Conservation (phyloP, 2,888 invertebrate genomes). For the Carcina quercana region DNA sequence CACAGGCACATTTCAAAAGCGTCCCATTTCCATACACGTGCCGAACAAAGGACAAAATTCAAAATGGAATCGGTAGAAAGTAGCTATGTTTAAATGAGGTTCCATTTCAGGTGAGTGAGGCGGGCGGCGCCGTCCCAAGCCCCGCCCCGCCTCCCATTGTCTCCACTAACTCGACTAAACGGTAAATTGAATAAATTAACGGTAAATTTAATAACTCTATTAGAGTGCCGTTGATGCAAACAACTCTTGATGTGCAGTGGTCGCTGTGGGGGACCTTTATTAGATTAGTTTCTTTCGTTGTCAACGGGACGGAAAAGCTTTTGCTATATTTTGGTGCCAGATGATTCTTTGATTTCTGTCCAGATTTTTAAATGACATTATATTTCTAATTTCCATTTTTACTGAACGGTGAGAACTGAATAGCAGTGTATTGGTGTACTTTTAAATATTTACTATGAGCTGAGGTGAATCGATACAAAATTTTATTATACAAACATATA, state of each 20-base stretch:
- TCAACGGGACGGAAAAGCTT: conserved; percentile 27
- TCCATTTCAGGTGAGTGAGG: conserved; percentile 47
- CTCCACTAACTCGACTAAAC: conserved; percentile 34
- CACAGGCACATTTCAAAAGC: no score
- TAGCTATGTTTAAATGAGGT: conserved; percentile 3
- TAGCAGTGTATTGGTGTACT: no score
- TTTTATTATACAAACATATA: no score
- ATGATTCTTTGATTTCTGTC: no score
- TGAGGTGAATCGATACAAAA: no score
- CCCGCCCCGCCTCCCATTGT: conserved; percentile 60
- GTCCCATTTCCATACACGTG: no score
- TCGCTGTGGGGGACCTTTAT: conserved; percentile 46
- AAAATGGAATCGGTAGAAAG: conserved; percentile 10
- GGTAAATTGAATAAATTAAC: conserved; percentile 73
- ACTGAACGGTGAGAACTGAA: no score
- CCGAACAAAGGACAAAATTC: conserved; percentile 8
- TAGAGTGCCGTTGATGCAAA: conserved; percentile 60
- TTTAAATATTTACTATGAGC: no score
- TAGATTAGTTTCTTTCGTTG: conserved; percentile 50
- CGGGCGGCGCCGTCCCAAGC: conserved; percentile 34
- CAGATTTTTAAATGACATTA: no score
- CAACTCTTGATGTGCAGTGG: conserved; percentile 58
- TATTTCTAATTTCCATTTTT: no score
- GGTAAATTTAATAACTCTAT: conserved; percentile 69
- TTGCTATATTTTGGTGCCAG: no score